Evolutionary conservation across 2,797 vertebrate species (phyloP).

Genomic region (Melanitta fusca): DNA sequence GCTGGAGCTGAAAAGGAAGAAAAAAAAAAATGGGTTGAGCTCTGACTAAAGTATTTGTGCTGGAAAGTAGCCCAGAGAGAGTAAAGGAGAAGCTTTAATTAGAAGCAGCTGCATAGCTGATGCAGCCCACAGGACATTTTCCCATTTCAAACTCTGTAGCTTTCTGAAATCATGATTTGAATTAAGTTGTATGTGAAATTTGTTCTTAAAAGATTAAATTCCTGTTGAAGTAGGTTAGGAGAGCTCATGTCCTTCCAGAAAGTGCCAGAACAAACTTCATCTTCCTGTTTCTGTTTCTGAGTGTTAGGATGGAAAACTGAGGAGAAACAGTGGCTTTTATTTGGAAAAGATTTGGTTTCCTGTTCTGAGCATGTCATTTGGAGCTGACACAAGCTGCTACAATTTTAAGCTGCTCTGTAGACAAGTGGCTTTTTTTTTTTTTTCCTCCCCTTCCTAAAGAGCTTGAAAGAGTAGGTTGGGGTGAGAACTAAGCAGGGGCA

Average conservation of each 20-base stretch:
- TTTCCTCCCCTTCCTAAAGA: neutral
- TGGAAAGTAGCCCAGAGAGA: slow-evolving; percentile 83
- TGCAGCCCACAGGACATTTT: slow-evolving; percentile 84
- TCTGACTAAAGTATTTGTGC: slow-evolving; percentile 82
- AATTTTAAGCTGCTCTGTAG: slow-evolving; percentile 67
- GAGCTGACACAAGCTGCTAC: slow-evolving; percentile 73
- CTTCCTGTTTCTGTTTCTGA: slow-evolving; percentile 68
- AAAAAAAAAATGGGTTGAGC: slow-evolving; percentile 72
- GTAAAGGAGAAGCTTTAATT: slow-evolving; percentile 84
- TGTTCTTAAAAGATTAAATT: slow-evolving; percentile 73
- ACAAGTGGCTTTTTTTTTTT: slow-evolving; percentile 49
- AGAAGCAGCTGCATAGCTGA: slow-evolving; percentile 81
- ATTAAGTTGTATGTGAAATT: slow-evolving; percentile 72
- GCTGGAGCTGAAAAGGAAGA: slow-evolving; percentile 69
- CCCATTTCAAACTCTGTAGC: slow-evolving; percentile 74
- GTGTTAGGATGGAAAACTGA: slow-evolving; percentile 56
- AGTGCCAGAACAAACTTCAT: slow-evolving; percentile 65
- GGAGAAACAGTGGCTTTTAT: slow-evolving; percentile 74
- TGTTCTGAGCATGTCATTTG: slow-evolving; percentile 72
- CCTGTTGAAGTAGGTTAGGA: slow-evolving; percentile 57
- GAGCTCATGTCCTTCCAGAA: slow-evolving; percentile 53
- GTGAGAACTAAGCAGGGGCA: slow-evolving; percentile 47
- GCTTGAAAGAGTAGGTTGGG: slow-evolving; percentile 64
- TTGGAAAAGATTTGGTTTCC: slow-evolving; percentile 77
- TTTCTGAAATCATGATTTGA: slow-evolving; percentile 82